Conservation (phyloP, 92 coral and sea anemone species). For the Virgularia gustaviana region DNA sequence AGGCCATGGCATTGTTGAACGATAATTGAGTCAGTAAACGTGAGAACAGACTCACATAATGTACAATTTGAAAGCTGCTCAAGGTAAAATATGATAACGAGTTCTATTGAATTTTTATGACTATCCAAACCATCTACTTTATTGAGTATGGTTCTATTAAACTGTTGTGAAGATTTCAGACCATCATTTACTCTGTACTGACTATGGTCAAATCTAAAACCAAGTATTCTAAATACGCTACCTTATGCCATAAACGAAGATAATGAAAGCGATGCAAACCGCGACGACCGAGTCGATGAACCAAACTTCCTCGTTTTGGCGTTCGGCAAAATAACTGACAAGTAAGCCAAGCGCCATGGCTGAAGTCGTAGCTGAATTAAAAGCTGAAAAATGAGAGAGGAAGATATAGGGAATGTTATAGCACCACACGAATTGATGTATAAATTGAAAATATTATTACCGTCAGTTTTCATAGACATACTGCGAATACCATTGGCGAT, state of each 20-base stretch:
- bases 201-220: not conserved
- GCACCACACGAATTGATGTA: too few relatives aligned
- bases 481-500: conserved; percentile 77
- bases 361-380: conserved; percentile 90
- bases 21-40: too few relatives aligned
- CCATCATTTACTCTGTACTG: too few relatives aligned
- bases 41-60: too few relatives aligned
- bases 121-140: too few relatives aligned
- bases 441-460: conserved; percentile 47
- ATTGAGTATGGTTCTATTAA: too few relatives aligned
- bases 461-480: conserved; percentile 80
- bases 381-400: conserved; percentile 67
- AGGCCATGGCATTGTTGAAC: too few relatives aligned
- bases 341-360: conserved; percentile 86
- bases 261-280: conserved; percentile 64
- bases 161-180: too few relatives aligned
- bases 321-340: conserved; percentile 68
- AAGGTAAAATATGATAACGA: too few relatives aligned
- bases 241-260: conserved; percentile 74
- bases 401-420: too few relatives aligned
- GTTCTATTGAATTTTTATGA: too few relatives aligned
- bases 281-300: conserved; percentile 90
- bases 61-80: too few relatives aligned
- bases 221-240: conserved; percentile 10
- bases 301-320: conserved; percentile 68